Evolutionary conservation across 2,113 vertebrate species (phyloP), one percentile per base, ranked within the genome.

Genomic region (Proteles cristata): DNA sequence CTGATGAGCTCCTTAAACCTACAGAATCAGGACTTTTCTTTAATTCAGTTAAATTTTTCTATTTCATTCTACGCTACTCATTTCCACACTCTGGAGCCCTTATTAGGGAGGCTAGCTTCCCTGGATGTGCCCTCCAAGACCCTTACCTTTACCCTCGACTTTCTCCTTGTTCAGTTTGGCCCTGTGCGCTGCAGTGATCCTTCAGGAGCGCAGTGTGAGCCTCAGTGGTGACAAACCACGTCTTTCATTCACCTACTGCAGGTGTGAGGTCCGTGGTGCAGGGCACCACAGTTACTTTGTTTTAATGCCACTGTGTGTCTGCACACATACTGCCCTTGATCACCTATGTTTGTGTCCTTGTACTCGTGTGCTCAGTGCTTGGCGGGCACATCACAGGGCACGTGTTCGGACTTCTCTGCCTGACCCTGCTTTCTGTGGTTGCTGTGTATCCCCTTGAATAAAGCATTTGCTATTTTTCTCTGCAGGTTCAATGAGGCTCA

Each of bases 291-390:
- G 0, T 26, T 4, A 4, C 10, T 55, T 14, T 69, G 31, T 16
- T 80, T 81, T 25, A 35, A 2, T 45, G 43, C 92, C 31, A 65
- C 23, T 26, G 6, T 9, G 25, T 3, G 0, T 61, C 58, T 7
- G 9, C 7, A 11, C 28, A 43, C 50, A 43, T 0, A n/a, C 5
- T 68, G 28, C 53, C 10, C 68, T 35, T 4, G 0, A 26, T 16
- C 77, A 1, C 26, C 50, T 63, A 39, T 5, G 35, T 39, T 16
- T 35, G 26, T 35, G 26, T 21, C 58, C 58, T 71, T 69, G 26
- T 66, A 7, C n/a, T 5, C 61, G 43, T 8, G 43, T 10, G 53
- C 71, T 79, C 23, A 26, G 0, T 12, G 50, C 33, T 53, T 43
- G 7, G 4, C 1, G n/a, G 83, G 61, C 31, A 35, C 8, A 4